Evolutionary conservation across 2,888 invertebrate genomes (phyloP).

Genomic region (Arctia plantaginis): DNA sequence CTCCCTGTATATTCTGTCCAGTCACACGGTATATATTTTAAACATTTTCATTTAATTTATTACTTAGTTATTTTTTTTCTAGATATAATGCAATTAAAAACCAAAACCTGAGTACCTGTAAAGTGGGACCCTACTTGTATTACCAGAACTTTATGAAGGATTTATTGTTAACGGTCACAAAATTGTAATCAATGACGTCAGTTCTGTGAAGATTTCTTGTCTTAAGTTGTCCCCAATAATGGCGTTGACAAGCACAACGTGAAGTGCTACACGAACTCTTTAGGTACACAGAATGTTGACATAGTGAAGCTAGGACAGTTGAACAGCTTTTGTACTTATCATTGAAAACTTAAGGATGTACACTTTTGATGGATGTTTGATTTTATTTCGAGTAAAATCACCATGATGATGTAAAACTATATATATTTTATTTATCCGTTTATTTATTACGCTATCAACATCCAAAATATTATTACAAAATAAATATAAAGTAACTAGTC

Average conservation of each 20-base stretch:
- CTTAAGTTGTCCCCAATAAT: neutral
- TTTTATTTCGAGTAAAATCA: too few relatives aligned
- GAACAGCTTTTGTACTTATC: neutral
- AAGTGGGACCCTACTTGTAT: neutral
- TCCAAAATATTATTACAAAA: too few relatives aligned
- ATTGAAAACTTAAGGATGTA: neutral
- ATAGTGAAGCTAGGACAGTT: neutral
- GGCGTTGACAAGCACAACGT: neutral
- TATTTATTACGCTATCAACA: too few relatives aligned
- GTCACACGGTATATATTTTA: neutral
- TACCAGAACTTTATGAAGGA: neutral
- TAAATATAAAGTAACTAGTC: too few relatives aligned
- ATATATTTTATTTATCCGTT: too few relatives aligned
- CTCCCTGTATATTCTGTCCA: neutral
- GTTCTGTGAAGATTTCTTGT: neutral
- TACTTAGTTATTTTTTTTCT: too few relatives aligned
- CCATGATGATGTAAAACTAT: too few relatives aligned
- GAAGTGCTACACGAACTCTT: neutral
- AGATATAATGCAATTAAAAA: too few relatives aligned
- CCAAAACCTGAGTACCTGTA: neutral
- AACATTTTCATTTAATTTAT: neutral
- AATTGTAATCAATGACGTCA: neutral
- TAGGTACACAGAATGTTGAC: neutral
- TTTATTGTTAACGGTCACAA: neutral
- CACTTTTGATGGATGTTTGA: too few relatives aligned